phyloP scores from a whole-genome alignment of 1,140 invertebrate species.

The Thrips palmi region DNA sequence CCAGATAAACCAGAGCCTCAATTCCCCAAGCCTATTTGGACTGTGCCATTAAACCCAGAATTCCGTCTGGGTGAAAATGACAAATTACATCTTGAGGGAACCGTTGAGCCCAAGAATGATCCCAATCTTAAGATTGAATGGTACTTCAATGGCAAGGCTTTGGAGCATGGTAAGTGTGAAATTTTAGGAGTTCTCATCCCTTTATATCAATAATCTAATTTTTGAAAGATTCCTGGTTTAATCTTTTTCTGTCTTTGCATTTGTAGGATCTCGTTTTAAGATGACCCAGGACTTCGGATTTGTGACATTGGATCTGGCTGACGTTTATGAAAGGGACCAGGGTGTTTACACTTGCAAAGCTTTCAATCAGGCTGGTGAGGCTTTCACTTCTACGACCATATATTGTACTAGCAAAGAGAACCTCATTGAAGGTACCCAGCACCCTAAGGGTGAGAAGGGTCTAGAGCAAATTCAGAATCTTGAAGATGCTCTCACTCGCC shows the following conservation, averaged over 20 bases:
- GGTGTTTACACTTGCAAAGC: conserved; percentile 87
- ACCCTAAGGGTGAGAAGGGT: conserved; percentile 82
- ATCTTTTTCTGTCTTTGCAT: conserved; percentile 1
- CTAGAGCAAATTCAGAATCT: conserved; percentile 77
- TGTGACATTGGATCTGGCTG: conserved; percentile 72
- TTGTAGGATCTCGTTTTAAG: conserved; percentile 50
- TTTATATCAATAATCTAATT: not conserved
- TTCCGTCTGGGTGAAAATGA: conserved; percentile 78
- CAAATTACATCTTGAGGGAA: conserved; percentile 77
- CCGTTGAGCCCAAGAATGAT: conserved; percentile 90
- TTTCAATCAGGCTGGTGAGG: conserved; percentile 70
- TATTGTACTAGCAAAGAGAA: conserved; percentile 64
- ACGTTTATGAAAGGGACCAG: conserved; percentile 82
- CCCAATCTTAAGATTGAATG: conserved; percentile 87
- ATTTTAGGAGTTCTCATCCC: not conserved
- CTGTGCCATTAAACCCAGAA: conserved; percentile 58
- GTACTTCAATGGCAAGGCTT: conserved; percentile 79
- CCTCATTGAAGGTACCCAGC: conserved; percentile 73
- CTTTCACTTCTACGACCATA: conserved; percentile 77
- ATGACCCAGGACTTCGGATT: conserved; percentile 84
- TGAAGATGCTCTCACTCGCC: conserved; percentile 63
- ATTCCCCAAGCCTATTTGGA: conserved; percentile 77
- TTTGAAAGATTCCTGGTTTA: not conserved
- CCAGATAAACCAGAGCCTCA: conserved; percentile 45
- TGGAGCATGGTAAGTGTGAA: conserved; percentile 44